A percentile compares a stretch with the other conserved stretches of the same genome.
Evolutionary conservation across 2,888 invertebrate genomes (phyloP).

Genomic region (Eupithecia insigniata): DNA sequence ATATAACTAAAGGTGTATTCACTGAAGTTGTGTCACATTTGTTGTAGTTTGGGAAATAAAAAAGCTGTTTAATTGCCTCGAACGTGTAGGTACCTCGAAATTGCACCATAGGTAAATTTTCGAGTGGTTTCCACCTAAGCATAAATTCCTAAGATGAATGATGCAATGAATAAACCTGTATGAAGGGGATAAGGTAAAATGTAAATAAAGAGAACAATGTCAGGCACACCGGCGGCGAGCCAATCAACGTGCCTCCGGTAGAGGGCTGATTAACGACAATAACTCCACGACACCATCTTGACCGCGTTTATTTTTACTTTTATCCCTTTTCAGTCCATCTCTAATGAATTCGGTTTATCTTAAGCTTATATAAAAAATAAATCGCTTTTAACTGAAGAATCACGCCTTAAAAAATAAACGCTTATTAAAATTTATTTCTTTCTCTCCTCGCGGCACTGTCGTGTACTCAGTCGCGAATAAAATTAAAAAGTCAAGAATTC

Average conservation of each 20-base stretch:
- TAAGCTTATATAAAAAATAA: conserved; percentile 84
- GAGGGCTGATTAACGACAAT: conserved; percentile 80
- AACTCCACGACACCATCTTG: conserved; percentile 80
- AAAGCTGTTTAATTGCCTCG: background rate
- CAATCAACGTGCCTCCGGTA: conserved; percentile 75
- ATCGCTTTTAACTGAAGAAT: conserved; percentile 84
- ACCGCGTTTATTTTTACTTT: conserved; percentile 80
- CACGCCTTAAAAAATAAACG: conserved; percentile 84
- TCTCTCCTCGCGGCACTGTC: conserved; percentile 81
- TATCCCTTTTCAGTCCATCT: conserved; percentile 82
- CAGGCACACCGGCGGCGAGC: conserved; percentile 51
- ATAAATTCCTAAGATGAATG: background rate
- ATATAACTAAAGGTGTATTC: background rate
- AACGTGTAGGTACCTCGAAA: no score
- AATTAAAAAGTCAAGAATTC: conserved; percentile 85
- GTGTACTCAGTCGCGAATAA: conserved; percentile 82
- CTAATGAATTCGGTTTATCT: conserved; percentile 84
- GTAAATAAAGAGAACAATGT: conserved; percentile 71
- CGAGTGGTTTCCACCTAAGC: background rate
- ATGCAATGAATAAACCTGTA: conserved; percentile 19
- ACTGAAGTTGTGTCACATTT: background rate
- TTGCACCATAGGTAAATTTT: background rate
- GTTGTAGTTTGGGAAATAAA: background rate
- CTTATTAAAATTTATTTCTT: conserved; percentile 85
- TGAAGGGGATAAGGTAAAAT: conserved; percentile 66